Conservation (phyloP, 2,113 vertebrate species). For the Thomomys bottae region DNA sequence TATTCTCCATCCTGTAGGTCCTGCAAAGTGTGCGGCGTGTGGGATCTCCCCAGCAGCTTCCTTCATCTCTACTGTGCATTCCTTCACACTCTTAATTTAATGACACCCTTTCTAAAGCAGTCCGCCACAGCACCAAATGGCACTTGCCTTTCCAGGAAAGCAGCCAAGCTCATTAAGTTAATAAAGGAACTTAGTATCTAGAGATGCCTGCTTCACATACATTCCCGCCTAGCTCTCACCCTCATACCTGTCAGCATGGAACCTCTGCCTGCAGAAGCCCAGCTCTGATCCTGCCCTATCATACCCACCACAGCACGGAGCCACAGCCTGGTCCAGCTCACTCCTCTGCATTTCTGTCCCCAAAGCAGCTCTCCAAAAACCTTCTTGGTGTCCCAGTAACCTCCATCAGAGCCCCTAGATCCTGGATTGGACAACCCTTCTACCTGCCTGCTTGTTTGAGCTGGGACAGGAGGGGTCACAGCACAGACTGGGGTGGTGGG, state of each 20-base stretch:
- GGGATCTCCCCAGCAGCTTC: conserved; percentile 40
- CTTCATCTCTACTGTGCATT: not conserved
- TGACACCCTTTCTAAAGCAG: conserved; percentile 65
- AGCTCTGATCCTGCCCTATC: not conserved
- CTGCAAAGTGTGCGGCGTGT: rapidly evolving
- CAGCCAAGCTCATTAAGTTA: conserved; percentile 75
- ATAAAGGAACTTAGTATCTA: conserved; percentile 62
- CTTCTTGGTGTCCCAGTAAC: not conserved
- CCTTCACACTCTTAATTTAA: conserved; percentile 24
- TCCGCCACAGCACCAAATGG: conserved; percentile 44
- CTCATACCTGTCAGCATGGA: not conserved
- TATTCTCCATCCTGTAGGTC: not conserved
- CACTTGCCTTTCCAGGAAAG: conserved; percentile 70
- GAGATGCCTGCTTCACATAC: conserved; percentile 39
- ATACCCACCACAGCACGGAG: not conserved
- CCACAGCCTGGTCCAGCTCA: not conserved
- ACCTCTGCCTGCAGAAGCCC: conserved; percentile 45
- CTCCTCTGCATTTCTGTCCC: not conserved
- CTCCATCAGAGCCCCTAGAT: not conserved
- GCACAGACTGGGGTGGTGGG: not conserved
- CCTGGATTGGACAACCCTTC: not conserved
- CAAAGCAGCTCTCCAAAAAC: not conserved
- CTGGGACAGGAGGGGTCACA: not conserved
- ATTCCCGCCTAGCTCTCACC: not conserved
- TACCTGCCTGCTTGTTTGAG: not conserved